Base-by-base conservation (phyloP, 2,888 invertebrate species). In the Mesorhabditis spiculigera region DNA sequence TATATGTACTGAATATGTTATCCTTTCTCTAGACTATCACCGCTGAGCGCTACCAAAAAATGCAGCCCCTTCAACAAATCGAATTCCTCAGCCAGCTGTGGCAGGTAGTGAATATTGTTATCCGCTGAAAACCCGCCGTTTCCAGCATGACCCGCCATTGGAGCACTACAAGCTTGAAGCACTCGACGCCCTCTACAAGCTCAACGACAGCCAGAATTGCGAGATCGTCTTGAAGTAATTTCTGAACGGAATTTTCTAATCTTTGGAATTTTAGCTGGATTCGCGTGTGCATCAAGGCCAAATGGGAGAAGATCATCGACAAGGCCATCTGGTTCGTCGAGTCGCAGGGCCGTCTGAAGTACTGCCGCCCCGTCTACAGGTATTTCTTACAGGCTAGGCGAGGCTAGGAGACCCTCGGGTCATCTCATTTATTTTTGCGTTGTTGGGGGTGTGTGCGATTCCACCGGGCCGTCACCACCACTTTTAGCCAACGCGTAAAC, bases 281-380 rank as follows among this genome's bases (percentile, higher is more conserved):
- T 66, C 90, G 93, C 68, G 87, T 94, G 70, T 91, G 92, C 78
- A 88, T 94, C n/a, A 91, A 90, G 85, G 91, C 91, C 10, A 89
- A 89, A 69, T 91, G 93, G 89, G 87, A 89, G 43, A 88, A 89
- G 0, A 90, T 90, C 81, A 87, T 95, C 58, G 87, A 89, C 2
- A 89, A 90, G 16, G 91, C 91, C 1, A 88, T 95, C 69, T 86
- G 90, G 41, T 94, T 95, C 88, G 90, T 93, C 6, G 93, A 92
- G 78, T 90, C 90, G 28, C 91, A 93, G 84, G 95, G 95, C 50
- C 90, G 95, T 69, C 93, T 95, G 92, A 95, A 95, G 87, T 95
- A 91, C 87, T 91, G 93, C 3, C 89, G 93, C 45, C 94, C 95
- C 4, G 89, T 95, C 66, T 95, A 93, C 83, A 76, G 84, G 78